phyloP scores from a whole-genome alignment of 1,140 invertebrate genomes.

The Octopus bimaculoides region DNA sequence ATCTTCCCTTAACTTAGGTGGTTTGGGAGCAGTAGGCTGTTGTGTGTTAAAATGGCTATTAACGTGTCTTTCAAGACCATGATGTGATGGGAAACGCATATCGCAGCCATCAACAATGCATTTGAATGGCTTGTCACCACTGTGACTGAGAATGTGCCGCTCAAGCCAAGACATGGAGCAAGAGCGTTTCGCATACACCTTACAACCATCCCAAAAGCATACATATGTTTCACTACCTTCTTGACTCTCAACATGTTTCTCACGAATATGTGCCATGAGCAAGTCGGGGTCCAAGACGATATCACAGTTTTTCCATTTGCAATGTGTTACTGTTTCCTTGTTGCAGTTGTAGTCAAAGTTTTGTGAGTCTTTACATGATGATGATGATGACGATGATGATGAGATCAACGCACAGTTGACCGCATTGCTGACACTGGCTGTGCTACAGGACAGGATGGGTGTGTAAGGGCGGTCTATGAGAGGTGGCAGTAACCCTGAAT shows the following conservation, averaged over 20 bases:
- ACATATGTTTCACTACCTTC: constrained; percentile 75
- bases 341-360: constrained; percentile 10
- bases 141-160: constrained; percentile 85
- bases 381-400: constrained; percentile 6
- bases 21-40: constrained; percentile 50
- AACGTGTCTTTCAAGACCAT: constrained; percentile 84
- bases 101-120: constrained; percentile 94
- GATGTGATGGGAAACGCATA: constrained; percentile 86
- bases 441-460: background rate
- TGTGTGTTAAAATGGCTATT: constrained; percentile 83
- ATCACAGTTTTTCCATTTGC: constrained; percentile 83
- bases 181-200: constrained; percentile 88
- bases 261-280: constrained; percentile 86
- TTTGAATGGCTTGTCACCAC: constrained; percentile 85
- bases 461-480: background rate
- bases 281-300: constrained; percentile 70
- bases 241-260: constrained; percentile 81
- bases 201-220: constrained; percentile 89
- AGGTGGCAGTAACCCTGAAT: background rate
- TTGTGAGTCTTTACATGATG: constrained; percentile 7
- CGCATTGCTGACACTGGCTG: constrained; percentile 2
- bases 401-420: background rate
- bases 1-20: constrained; percentile 57
- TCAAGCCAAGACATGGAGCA: constrained; percentile 91
- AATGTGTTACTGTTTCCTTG: constrained; percentile 46